These are phyloP conservation scores for Schrankia costaestrigalis DNA, from an alignment of 2,888 invertebrate species.

Conservation along the genomic window DNA sequence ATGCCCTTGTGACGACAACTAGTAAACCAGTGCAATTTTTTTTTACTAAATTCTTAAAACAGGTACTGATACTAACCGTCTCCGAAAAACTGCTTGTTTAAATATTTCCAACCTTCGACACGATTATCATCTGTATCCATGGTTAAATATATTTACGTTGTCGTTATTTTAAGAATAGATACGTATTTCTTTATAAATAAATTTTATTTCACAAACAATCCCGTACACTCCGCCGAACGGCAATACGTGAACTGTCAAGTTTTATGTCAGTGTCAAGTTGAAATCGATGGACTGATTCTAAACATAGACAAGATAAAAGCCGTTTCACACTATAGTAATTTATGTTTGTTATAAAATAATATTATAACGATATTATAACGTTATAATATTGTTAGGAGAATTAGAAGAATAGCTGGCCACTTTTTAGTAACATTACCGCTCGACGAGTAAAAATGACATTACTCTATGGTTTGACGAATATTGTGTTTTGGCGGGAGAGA, in stretches of 20 bases:
- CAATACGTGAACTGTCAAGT: constrained; percentile 45
- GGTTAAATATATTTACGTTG: constrained; percentile 15
- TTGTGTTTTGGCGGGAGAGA: too few species aligned
- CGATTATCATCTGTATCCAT: constrained; percentile 69
- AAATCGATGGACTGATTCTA: constrained; percentile 25
- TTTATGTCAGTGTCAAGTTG: constrained; percentile 45
- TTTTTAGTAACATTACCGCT: too few species aligned
- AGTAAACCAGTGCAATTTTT: constrained; percentile 33
- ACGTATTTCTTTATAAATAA: constrained; percentile 22
- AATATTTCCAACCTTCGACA: constrained; percentile 75
- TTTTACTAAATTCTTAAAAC: constrained; percentile 30
- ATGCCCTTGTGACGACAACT: constrained; percentile 47
- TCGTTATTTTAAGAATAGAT: constrained; percentile 15
- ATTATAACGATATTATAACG: too few species aligned
- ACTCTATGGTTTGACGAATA: too few species aligned
- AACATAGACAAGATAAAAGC: constrained; percentile 16
- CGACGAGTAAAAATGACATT: too few species aligned
- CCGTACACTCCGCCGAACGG: constrained; percentile 18
- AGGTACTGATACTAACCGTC: constrained; percentile 61
- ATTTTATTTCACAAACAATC: constrained; percentile 21
- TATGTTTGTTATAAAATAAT: too few species aligned
- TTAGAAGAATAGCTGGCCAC: too few species aligned
- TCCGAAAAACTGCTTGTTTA: constrained; percentile 75
- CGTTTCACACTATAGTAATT: too few species aligned
- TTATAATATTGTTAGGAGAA: too few species aligned